Evolutionary conservation across 2,888 invertebrate species (phyloP).

Genomic region (Drosophila macrothrix): DNA sequence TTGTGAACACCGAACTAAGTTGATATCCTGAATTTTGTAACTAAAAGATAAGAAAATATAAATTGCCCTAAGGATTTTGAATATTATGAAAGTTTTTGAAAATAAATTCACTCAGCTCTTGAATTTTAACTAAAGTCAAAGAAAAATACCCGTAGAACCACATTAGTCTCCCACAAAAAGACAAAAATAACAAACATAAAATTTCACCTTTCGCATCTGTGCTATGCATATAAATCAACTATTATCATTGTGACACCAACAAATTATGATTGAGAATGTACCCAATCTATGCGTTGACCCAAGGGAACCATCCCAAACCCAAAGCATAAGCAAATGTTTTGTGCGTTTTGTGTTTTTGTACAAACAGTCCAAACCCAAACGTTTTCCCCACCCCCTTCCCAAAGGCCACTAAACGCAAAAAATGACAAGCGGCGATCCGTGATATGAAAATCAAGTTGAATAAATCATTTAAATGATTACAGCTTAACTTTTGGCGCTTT

Average conservation of each 20-base stretch:
- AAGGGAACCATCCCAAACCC: constrained; percentile 36
- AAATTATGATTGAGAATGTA: constrained; percentile 79
- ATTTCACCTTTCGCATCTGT: constrained; percentile 61
- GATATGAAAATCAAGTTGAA: constrained; percentile 80
- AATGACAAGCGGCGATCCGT: constrained; percentile 64
- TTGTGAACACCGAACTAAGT: not conserved
- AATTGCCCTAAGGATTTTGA: not conserved
- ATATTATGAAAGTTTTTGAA: not conserved
- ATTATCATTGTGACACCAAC: constrained; percentile 82
- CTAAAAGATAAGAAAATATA: no score
- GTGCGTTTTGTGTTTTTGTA: constrained; percentile 2
- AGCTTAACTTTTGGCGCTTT: constrained; percentile 81
- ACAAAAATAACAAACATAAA: constrained; percentile 41
- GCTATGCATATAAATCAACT: constrained; percentile 74
- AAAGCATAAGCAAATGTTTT: constrained; percentile 23
- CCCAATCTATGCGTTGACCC: constrained; percentile 51
- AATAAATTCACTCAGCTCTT: not conserved
- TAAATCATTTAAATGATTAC: constrained; percentile 81
- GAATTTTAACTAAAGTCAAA: constrained; percentile 9
- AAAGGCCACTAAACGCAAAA: not conserved
- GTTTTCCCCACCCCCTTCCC: not conserved
- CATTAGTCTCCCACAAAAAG: not conserved
- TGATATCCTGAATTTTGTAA: not conserved
- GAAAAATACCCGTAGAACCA: not conserved
- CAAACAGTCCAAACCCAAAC: not conserved